phyloP scores from a whole-genome alignment of 2,797 vertebrate genomes.

The Sebastes hubbsi region DNA sequence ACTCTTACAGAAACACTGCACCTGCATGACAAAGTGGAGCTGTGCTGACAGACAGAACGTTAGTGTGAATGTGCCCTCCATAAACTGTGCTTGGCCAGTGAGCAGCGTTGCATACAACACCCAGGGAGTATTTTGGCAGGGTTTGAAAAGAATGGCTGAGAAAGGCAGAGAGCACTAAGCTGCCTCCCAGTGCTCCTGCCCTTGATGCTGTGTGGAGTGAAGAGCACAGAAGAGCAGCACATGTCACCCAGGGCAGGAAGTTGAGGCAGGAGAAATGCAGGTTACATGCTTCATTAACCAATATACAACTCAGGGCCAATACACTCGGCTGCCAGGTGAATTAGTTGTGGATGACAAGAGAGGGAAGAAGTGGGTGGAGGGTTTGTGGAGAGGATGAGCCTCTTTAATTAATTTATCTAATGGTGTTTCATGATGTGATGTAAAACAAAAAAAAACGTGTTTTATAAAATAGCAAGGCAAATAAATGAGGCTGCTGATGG shows the following conservation, averaged over 20 bases:
- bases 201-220: conserved; percentile 63
- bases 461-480: neutral
- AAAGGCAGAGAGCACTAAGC: conserved; percentile 58
- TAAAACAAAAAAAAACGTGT: neutral
- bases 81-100: conserved; percentile 52
- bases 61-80: conserved; percentile 39
- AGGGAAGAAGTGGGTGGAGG: conserved; percentile 8
- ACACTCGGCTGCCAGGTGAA: conserved; percentile 63
- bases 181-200: conserved; percentile 62
- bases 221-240: conserved; percentile 61
- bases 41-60: conserved; percentile 18
- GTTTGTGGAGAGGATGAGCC: neutral
- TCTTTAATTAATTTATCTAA: conserved; percentile 30
- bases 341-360: conserved; percentile 53
- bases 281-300: conserved; percentile 74
- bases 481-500: neutral
- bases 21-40: conserved; percentile 21
- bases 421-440: neutral
- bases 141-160: conserved; percentile 66
- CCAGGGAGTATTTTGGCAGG: conserved; percentile 61
- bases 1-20: neutral
- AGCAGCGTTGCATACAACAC: conserved; percentile 46
- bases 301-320: conserved; percentile 48
- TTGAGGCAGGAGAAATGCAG: conserved; percentile 53
- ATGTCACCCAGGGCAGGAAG: conserved; percentile 60